Conservation (phyloP, 2,113 vertebrate species). For the Glareola pratincola region DNA sequence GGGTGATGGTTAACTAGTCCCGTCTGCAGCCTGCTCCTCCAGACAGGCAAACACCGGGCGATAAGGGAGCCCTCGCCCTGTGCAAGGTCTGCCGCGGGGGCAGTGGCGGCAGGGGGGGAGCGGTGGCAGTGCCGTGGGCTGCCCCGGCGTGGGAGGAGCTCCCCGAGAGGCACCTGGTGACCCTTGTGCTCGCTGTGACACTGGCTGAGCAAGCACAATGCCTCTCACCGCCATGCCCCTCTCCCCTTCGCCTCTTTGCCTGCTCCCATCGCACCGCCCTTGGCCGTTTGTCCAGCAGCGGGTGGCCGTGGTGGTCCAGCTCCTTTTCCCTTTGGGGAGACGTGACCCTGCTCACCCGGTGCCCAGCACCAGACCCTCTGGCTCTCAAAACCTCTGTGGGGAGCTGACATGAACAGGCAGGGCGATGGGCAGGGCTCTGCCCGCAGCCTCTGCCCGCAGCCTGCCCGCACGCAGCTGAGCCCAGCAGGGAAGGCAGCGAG, state of each 20-base stretch:
- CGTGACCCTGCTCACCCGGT: background rate
- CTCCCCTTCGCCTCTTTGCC: background rate
- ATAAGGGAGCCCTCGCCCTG: background rate
- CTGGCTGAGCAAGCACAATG: conserved; percentile 46
- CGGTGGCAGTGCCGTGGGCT: background rate
- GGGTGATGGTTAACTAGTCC: background rate
- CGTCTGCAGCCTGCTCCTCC: rapidly evolving
- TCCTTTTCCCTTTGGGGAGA: background rate
- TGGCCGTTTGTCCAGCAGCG: background rate
- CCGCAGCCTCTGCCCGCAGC: background rate
- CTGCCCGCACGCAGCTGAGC: background rate
- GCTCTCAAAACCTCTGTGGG: background rate
- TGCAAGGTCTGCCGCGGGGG: background rate
- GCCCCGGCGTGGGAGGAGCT: rapidly evolving
- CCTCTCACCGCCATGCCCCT: background rate
- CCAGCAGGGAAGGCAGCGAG: background rate
- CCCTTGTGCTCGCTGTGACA: background rate
- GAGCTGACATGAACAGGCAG: background rate
- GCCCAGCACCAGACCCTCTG: background rate
- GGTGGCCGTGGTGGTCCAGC: background rate
- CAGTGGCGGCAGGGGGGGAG: rapidly evolving
- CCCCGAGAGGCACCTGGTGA: background rate
- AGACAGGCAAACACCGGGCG: background rate
- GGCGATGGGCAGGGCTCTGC: background rate
- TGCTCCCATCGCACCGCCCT: background rate